Percentiles rank a stretch among this genome's conserved stretches.
Evolutionary conservation across 2,797 vertebrate species (phyloP).

Genomic region (Alosa sapidissima): DNA sequence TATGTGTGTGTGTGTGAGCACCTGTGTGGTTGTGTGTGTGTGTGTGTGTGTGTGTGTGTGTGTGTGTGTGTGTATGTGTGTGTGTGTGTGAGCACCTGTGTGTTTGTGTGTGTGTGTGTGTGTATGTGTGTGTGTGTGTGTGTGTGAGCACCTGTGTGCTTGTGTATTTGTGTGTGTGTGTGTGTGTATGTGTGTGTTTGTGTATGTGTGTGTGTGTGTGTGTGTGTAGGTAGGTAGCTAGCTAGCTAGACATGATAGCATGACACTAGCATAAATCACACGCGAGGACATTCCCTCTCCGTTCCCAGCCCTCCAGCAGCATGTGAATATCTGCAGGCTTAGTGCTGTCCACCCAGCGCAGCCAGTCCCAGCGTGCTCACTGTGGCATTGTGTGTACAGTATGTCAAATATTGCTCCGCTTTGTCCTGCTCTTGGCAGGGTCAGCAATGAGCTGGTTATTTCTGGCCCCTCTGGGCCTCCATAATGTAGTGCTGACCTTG

Average conservation of each 20-base stretch:
- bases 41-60: neutral
- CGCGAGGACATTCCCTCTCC: neutral
- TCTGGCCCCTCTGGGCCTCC: constrained; percentile 27
- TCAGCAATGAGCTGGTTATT: constrained; percentile 34
- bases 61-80: neutral
- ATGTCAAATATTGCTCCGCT: constrained; percentile 46
- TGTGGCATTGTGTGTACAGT: constrained; percentile 35
- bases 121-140: too few relatives aligned
- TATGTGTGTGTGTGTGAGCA: neutral
- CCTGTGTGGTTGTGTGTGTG: too few relatives aligned
- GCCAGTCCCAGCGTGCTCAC: neutral
- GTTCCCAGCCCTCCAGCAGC: neutral
- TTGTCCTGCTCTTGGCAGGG: constrained; percentile 26
- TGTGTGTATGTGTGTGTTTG: neutral
- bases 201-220: neutral
- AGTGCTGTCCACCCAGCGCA: neutral
- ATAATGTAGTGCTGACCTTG: constrained; percentile 43
- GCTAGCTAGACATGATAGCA: neutral
- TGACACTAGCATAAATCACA: neutral
- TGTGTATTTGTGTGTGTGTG: neutral
- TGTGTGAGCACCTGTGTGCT: neutral
- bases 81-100: neutral
- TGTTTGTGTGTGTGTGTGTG: neutral
- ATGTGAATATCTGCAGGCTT: neutral
- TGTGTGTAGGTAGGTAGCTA: too few relatives aligned